phyloP scores from a whole-genome alignment of 2,113 vertebrate genomes.

The Rhizomys pruinosus region DNA sequence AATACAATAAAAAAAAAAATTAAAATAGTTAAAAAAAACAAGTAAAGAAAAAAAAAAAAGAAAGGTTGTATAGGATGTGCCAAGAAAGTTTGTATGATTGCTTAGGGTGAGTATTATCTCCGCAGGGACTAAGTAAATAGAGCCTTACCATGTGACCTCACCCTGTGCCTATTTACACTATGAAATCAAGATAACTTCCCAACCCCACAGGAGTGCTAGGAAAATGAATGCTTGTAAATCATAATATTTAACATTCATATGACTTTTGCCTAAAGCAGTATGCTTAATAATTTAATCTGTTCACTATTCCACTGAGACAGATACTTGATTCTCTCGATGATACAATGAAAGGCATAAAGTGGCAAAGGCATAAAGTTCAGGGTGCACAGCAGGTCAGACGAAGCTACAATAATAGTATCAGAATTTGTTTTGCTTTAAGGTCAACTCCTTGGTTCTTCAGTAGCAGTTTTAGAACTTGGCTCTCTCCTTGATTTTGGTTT shows the following conservation, averaged over 20 bases:
- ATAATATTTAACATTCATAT: slow-evolving; percentile 79
- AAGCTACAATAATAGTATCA: background rate
- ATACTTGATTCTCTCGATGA: slow-evolving; percentile 52
- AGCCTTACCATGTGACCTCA: slow-evolving; percentile 53
- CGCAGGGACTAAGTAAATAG: slow-evolving; percentile 48
- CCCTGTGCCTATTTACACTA: slow-evolving; percentile 68
- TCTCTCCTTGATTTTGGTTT: background rate
- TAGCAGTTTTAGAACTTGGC: slow-evolving; percentile 12
- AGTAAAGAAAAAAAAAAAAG: too few relatives aligned
- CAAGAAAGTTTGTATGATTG: slow-evolving; percentile 53
- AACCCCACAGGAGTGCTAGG: slow-evolving; percentile 72
- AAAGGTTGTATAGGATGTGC: slow-evolving; percentile 56
- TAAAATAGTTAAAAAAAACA: too few relatives aligned
- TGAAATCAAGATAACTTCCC: slow-evolving; percentile 71
- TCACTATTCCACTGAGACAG: slow-evolving; percentile 65
- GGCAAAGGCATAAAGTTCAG: slow-evolving; percentile 44
- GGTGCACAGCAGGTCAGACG: slow-evolving; percentile 47
- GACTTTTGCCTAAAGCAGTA: slow-evolving; percentile 76
- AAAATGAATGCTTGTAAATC: slow-evolving; percentile 79
- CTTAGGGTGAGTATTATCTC: slow-evolving; percentile 38
- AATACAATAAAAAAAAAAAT: too few relatives aligned
- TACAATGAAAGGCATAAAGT: slow-evolving; percentile 48
- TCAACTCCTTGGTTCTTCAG: slow-evolving; percentile 15
- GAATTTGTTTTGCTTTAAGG: slow-evolving; percentile 42
- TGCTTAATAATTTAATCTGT: slow-evolving; percentile 79